Evolutionary conservation across 2,113 vertebrate genomes (phyloP).

Genomic region (Hucho hucho): DNA sequence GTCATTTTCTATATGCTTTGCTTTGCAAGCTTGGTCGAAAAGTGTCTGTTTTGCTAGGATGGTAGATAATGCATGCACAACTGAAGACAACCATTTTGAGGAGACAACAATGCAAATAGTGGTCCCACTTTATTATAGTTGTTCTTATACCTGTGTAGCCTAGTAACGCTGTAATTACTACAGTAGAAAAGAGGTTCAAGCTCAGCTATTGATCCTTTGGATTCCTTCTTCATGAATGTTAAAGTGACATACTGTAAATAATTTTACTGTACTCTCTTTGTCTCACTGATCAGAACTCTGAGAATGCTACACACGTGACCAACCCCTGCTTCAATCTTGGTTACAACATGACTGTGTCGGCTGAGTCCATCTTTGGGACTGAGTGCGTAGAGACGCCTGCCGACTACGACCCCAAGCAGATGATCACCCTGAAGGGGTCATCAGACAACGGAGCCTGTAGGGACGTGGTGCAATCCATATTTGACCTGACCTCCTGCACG

Average conservation of each 20-base stretch:
- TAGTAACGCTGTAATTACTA: too few relatives aligned
- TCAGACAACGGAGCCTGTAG: constrained; percentile 75
- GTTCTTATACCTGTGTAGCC: too few relatives aligned
- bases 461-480: constrained; percentile 75
- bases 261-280: neutral
- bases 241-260: too few relatives aligned
- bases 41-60: constrained; percentile 35
- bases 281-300: constrained; percentile 45
- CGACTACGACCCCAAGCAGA: constrained; percentile 56
- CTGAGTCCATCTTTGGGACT: constrained; percentile 77
- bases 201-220: neutral
- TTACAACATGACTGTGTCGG: constrained; percentile 56
- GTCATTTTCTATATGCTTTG: too few relatives aligned
- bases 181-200: neutral
- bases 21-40: neutral
- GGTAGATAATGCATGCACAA: constrained; percentile 32
- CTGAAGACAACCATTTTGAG: constrained; percentile 1
- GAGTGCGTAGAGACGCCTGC: constrained; percentile 76
- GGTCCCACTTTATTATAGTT: too few relatives aligned
- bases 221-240: neutral
- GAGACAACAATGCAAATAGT: too few relatives aligned
- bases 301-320: constrained; percentile 36
- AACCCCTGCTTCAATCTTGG: constrained; percentile 85
- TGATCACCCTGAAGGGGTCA: constrained; percentile 72
- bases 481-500: constrained; percentile 80